Base-by-base conservation (phyloP, 1,140 invertebrate species). In the Tribolium madens region DNA sequence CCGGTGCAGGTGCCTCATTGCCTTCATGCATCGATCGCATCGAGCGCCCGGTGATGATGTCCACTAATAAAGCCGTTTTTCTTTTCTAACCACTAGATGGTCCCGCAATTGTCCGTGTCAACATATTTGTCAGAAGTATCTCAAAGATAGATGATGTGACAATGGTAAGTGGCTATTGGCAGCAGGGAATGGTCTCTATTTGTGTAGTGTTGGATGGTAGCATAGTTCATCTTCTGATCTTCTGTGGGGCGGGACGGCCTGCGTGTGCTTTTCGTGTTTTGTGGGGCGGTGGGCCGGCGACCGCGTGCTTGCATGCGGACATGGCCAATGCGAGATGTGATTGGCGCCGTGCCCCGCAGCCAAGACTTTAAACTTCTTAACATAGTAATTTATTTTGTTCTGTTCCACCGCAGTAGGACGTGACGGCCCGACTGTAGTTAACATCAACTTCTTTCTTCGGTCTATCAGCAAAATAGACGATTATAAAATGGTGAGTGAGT, bases 401-500 rank as follows among this genome's bases (percentile, higher is more conserved):
- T 83, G 79, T 84, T 80, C 78, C 75, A 76, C 82, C 79, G 77
- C 85, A 85, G 79, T 87, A 90, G 90, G 86, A 88, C 92, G 87
- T 87, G 93, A 93, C 88, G 90, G 89, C 87, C 91, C 94, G 83
- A 94, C 94, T 86, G 88, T 91, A 88, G 94, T 96, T 83, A 85
- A 87, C 85, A 95, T 98, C 90, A 97, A 98, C 93, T 92, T 97
- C 89, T 97, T 93, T 89, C 93, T 98, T 79, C 93, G 96, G 83
- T 97, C 96, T 88, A 98, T 98, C 91, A 97, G 95, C 91, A 97
- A 97, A 94, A 98, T 98, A 90, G 94, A 97, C 90, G 96, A 98
- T 94, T 97, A 97, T 90, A 96, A 96, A 91, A 98, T 98, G 96
- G 95, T 97, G 94, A 96, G 95, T 96, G 82, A 96, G 95, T 96